phyloP scores from a whole-genome alignment of 2,888 invertebrate species.

The Orthosia cruda region DNA sequence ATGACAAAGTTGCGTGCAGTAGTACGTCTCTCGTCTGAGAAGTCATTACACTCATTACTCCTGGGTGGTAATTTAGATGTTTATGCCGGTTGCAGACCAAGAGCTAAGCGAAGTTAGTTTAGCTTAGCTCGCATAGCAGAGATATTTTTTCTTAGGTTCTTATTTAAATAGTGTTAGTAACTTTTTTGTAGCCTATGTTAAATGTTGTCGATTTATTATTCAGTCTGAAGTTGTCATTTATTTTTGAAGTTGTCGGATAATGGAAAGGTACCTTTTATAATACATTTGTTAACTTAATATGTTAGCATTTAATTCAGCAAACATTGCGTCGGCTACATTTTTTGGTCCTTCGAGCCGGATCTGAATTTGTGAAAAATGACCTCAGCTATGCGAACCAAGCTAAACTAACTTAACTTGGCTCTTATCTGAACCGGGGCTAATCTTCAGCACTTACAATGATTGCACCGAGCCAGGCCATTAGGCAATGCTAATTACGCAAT shows the following conservation, averaged over 20 bases:
- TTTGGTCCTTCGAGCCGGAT: constrained; percentile 3
- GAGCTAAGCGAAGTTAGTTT: neutral
- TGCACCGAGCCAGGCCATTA: constrained; percentile 43
- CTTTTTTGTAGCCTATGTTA: too few species aligned
- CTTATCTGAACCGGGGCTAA: neutral
- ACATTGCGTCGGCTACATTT: neutral
- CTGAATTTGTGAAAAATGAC: neutral
- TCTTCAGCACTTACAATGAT: constrained; percentile 40
- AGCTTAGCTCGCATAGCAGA: neutral
- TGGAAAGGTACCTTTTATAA: neutral
- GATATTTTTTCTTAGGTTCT: neutral
- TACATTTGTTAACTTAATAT: neutral
- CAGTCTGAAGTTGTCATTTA: too few species aligned
- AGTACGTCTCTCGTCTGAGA: constrained; percentile 28
- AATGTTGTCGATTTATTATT: too few species aligned
- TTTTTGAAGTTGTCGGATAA: too few species aligned
- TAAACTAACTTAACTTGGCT: neutral
- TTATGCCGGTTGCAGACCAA: neutral
- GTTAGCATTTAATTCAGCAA: neutral
- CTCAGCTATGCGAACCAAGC: neutral
- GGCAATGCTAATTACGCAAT: constrained; percentile 45
- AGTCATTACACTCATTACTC: constrained; percentile 41
- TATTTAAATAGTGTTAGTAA: neutral
- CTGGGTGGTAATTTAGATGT: constrained; percentile 22
- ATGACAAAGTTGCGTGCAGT: constrained; percentile 32